Evolutionary conservation across 1,140 invertebrate genomes (phyloP), one percentile per base, ranked within the genome.

Genomic region (Dendroctonus valens): DNA sequence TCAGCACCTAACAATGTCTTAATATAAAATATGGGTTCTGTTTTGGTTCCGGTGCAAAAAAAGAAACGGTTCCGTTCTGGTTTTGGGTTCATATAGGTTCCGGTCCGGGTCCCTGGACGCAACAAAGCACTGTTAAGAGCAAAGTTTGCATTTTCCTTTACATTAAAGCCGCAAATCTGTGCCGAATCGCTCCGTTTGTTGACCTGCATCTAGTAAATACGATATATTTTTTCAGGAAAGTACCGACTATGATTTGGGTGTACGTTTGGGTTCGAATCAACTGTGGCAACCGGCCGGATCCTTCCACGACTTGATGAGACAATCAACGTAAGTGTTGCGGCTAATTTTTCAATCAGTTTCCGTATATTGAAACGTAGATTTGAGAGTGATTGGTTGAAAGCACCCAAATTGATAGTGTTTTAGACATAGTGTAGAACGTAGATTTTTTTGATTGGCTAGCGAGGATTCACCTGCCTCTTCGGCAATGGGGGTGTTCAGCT

Each of bases 241-340:
- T 72, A 84, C 85, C 70, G 84, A 87, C 65, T 90, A 90, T 68
- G 83, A 84, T 48, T 83, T 86, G 70, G 89, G 89, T 5, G 78
- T 85, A 39, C 77, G 89, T 69, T 77, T 86, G 61, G 87, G 87
- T 5, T 84, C 86, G 6, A 84, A 83, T 73, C 85, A 87, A 81
- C 85, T 90, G 71, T 91, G 89, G 89, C 86, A 90, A 70, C 89
- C 89, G 5, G 71, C 74, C 7, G 72, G 64, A 37, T 76, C 75
- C n/a, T 77, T 74, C 60, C 71, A 76, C 9, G 69, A 67, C 14
- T 65, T 78, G 0, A 58, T 78, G 38, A 52, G 64, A 38, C 58
- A 70, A 11, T 69, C 74, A n/a, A 82, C 81, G 87, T 87, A 80
- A 85, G 83, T 82, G n/a, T n/a, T n/a, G n/a, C n/a, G n/a, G n/a